Conservation (phyloP, 2,797 vertebrate genomes). For the Spinus olivaceus region DNA sequence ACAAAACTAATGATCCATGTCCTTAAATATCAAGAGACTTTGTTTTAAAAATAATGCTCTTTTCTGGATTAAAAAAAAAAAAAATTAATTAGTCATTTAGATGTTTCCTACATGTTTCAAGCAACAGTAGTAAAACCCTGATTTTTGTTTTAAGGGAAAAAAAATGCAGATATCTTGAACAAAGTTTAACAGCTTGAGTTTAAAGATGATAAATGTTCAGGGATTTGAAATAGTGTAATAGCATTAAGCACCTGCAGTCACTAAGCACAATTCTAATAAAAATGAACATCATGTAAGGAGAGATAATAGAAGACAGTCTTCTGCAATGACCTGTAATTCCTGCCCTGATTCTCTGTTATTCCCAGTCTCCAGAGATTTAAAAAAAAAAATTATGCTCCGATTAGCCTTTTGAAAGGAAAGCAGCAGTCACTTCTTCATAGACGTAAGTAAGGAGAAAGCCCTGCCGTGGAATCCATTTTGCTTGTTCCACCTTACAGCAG, state of each 20-base stretch:
- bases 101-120: background rate
- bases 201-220: background rate
- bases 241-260: background rate
- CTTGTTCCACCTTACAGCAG: background rate
- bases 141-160: background rate
- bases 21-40: background rate
- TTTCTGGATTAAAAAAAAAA: background rate
- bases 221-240: background rate
- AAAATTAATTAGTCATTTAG: background rate
- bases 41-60: background rate
- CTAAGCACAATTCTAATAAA: background rate
- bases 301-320: background rate
- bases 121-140: background rate
- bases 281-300: background rate
- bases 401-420: conserved; percentile 24
- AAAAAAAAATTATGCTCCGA: background rate
- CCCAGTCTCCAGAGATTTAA: background rate
- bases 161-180: background rate
- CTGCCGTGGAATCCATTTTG: background rate
- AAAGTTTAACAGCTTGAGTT: background rate
- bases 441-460: background rate
- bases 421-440: background rate
- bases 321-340: background rate
- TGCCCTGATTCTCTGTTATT: background rate
- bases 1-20: background rate